These are phyloP conservation scores for Botia almorhae DNA, from an alignment of 2,797 vertebrate species.

Conservation along the genomic window DNA sequence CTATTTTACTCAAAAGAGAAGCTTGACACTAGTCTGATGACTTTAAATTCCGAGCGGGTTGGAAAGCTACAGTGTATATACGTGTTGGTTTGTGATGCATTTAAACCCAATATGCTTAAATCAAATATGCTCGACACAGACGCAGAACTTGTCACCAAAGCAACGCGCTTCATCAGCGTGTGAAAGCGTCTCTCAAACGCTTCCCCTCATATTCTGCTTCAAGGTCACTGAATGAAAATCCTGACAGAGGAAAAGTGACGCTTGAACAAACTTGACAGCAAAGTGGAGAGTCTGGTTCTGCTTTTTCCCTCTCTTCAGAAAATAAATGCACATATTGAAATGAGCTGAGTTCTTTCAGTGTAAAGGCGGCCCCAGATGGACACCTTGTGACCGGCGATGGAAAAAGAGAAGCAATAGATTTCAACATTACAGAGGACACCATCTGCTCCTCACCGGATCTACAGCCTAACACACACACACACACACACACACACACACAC, in stretches of 20 bases:
- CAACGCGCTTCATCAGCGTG: slow-evolving; percentile 32
- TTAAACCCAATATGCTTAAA: slow-evolving; percentile 21
- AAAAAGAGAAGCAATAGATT: slow-evolving; percentile 67
- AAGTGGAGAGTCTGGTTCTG: slow-evolving; percentile 10
- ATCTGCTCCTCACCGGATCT: slow-evolving; percentile 69
- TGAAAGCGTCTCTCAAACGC: slow-evolving; percentile 36
- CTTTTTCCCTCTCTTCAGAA: slow-evolving; percentile 23
- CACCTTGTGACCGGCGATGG: slow-evolving; percentile 61
- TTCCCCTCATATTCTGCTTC: slow-evolving; percentile 11
- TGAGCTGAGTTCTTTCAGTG: slow-evolving; percentile 16
- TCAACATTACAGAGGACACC: slow-evolving; percentile 71
- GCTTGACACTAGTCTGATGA: too few relatives aligned
- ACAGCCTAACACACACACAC: slow-evolving; percentile 61
- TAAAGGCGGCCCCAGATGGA: slow-evolving; percentile 55
- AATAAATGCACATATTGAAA: slow-evolving; percentile 48
- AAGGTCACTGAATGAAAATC: slow-evolving; percentile 58
- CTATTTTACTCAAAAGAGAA: too few relatives aligned
- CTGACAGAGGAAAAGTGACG: slow-evolving; percentile 22
- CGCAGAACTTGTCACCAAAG: slow-evolving; percentile 16
- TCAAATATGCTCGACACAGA: slow-evolving; percentile 11
- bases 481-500: slow-evolving; percentile 58
- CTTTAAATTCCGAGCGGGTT: neutral
- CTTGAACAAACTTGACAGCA: slow-evolving; percentile 29
- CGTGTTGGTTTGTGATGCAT: slow-evolving; percentile 5
- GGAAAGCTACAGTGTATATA: slow-evolving; percentile 1